Base-by-base conservation (phyloP, 2,113 vertebrate species). In the Ammospiza nelsoni region DNA sequence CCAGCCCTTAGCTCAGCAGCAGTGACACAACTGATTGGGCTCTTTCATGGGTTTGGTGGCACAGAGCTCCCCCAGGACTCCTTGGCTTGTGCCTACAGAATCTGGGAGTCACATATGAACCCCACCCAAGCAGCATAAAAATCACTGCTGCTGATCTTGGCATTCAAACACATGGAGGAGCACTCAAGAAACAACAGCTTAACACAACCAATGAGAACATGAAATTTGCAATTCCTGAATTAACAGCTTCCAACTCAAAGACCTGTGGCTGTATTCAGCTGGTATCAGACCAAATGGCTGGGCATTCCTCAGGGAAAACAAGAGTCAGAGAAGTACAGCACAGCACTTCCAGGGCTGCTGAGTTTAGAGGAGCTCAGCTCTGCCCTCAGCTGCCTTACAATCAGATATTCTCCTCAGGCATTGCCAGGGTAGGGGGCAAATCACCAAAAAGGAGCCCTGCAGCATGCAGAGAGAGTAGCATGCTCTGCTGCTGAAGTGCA, bases 181-280 rank as follows among this genome's bases (percentile, higher is more conserved):
- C 63, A 43, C 25, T 22, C 12, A 16, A 44, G 46, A 73, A 93
- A 67, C 31, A 91, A 15, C 43, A 62, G 33, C 35, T 61, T 49
- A 46, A 73, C 72, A 46, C 2, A 55, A 24, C 0, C 0, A 59
- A 23, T 2, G 3, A 79, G 5, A 39, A 31, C 15, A 12, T 3
- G 29, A 52, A 57, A 41, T 68, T 18, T 71, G 51, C 27, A n/a
- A 31, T 23, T 31, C 15, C 41, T 37, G n/a, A 57, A 25, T 16
- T 20, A 44, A 66, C 3, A 6, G 8, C n/a, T 84, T 44, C 48
- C 62, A 35, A 29, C 4, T 48, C 46, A 65, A 58, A 65, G 58
- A n/a, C 39, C 6, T 39, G 16, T 54, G 31, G 68, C 79, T 78
- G 37, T 29, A 1, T 55, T 46, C 55, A 63, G 11, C 2, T 37